Base-by-base conservation (phyloP, 2,888 invertebrate genomes). In the Pediacus dermestoides region DNA sequence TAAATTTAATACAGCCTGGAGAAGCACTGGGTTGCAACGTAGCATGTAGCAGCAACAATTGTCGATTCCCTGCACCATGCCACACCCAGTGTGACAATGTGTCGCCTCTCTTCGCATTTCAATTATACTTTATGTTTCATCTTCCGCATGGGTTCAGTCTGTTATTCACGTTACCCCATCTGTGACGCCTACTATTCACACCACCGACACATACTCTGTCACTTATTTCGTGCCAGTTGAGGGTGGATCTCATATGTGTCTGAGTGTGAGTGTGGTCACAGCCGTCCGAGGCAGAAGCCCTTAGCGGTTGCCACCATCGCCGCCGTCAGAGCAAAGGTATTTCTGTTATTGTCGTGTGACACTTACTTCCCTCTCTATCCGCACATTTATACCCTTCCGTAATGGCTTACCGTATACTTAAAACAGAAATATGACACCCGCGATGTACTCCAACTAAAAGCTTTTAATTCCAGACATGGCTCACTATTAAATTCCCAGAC, bases 91-190 rank as follows among this genome's bases (percentile, higher is more conserved):
- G 31, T 36, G 50, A 54, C 53, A 55, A 49, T 55, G 55, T 57
- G 57, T 58, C 55, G 56, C 56, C 50, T 54, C n/a, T n/a, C 48
- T 55, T 58, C 55, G 57, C 59, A 53, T 61, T 62, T 58, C 61
- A 62, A 63, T 63, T 63, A 63, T 61, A 61, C 55, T 63, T 61
- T 60, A 57, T 60, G 61, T 59, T 60, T 60, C 59, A 60, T 61
- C 61, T 62, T 62, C 60, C 61, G 57, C 63, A 60, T 58, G 61
- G 55, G 55, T 56, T 57, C 53, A 48, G 53, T 46, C 57, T 53
- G 59, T 57, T 58, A 57, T 60, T 56, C 54, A 34, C 47, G 53
- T 50, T 49, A 53, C 48, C 52, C 58, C 61, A 58, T 60, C 58
- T 58, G 59, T 58, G 57, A 58, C 60, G 56, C 52, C 53, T 53